Percentiles rank a stretch among this genome's conserved stretches.
phyloP scores from a whole-genome alignment of 1,140 invertebrate genomes.

The Anastrepha obliqua region DNA sequence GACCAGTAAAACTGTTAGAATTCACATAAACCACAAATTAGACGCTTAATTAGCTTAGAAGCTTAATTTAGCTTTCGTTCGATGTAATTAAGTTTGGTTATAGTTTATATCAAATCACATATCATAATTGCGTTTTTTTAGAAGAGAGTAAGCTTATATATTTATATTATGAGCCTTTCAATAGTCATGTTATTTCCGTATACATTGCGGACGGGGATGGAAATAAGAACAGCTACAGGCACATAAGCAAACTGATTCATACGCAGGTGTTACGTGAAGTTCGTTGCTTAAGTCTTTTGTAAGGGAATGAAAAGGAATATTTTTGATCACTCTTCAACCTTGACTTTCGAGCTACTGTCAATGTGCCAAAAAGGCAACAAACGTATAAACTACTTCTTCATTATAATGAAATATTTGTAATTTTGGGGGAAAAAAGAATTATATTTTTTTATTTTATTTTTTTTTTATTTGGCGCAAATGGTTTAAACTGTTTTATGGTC shows the following conservation, averaged over 20 bases:
- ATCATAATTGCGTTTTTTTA: not conserved
- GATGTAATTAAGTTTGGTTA: not conserved
- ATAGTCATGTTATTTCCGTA: not conserved
- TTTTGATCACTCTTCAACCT: not conserved
- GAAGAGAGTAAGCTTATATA: not conserved
- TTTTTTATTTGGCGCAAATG: too few species aligned
- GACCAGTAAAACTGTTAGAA: not conserved
- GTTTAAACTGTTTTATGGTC: too few species aligned
- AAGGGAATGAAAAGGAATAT: too few species aligned
- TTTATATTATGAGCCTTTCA: not conserved
- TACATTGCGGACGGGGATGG: not conserved
- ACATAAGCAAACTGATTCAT: not conserved
- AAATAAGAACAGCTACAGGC: not conserved
- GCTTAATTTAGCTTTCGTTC: not conserved
- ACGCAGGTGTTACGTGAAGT: constrained; percentile 18
- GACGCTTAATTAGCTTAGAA: not conserved
- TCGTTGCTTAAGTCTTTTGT: constrained; percentile 63
- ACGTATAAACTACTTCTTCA: not conserved
- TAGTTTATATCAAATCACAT: not conserved
- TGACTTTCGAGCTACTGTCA: not conserved
- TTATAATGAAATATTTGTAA: too few species aligned
- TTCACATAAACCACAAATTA: not conserved
- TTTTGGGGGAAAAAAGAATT: too few species aligned
- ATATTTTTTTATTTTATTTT: too few species aligned
- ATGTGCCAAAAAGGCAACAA: not conserved